Base-by-base conservation (phyloP, 2,113 vertebrate genomes). In the Callorhinus ursinus region DNA sequence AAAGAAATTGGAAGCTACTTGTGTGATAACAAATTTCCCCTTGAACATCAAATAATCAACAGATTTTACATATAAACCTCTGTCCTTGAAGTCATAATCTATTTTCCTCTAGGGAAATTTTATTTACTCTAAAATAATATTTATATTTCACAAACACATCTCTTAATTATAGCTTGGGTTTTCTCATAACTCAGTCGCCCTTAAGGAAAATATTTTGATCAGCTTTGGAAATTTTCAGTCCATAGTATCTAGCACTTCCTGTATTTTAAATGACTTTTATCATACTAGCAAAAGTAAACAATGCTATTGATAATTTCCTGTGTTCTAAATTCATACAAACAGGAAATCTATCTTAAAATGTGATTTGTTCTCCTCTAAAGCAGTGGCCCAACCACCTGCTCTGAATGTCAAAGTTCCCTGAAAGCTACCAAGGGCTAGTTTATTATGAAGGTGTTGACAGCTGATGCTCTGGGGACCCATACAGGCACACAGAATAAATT, bases 401-500 rank as follows among this genome's bases (percentile, higher is more conserved):
- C 61, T 79, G 65, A 86, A 79, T 61, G 31, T 55, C 36, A 92
- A 97, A 67, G 31, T 95, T 95, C 96, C 49, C 42, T 80, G 51
- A 97, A 93, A 95, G 88, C 61, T 28, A 7, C 13, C 57, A 69
- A 96, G 92, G 36, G 92, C 57, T 82, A 19, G 7, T 90, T 46
- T 93, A 81, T 90, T 33, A 19, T 16, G 26, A 85, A 94, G 59
- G 46, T 33, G 39, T 14, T 96, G 72, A 97, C 16, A 71, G 69
- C 9, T 79, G 2, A 51, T 55, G 33, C 74, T 88, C 84, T 85
- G 57, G 95, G 94, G 59, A 59, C 49, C 39, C 89, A 16, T 84
- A 80, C 1, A 97, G 67, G 4, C 33, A 93, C 55, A 97, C 0
- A 7, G 69, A 95, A 97, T 96, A 96, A 90, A 95, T 96, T 97